Evolutionary conservation across 2,113 vertebrate species (phyloP).

Genomic region (Nothocercus julius): DNA sequence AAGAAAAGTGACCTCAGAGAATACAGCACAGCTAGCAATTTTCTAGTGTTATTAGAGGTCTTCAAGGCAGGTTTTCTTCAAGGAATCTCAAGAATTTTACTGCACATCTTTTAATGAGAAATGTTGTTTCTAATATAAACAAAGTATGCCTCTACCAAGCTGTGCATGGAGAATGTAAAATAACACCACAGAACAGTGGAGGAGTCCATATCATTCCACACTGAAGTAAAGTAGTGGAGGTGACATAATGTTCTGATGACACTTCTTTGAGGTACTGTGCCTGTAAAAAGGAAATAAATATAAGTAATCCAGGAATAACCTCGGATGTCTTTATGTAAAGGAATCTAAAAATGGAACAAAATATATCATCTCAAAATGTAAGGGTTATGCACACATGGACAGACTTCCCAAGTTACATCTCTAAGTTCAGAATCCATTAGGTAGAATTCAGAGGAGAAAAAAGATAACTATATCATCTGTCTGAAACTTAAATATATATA

Average conservation of each 20-base stretch:
- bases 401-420: not conserved
- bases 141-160: not conserved
- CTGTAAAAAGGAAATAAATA: not conserved
- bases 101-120: not conserved
- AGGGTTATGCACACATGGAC: not conserved
- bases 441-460: not conserved
- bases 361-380: not conserved
- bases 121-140: not conserved
- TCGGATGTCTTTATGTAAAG: not conserved
- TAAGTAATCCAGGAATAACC: not conserved
- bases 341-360: not conserved
- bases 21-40: not conserved
- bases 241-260: not conserved
- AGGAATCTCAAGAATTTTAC: not conserved
- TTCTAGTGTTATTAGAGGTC: not conserved
- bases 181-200: not conserved
- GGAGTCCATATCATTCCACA: not conserved
- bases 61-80: not conserved
- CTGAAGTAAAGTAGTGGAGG: not conserved
- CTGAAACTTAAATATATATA: not conserved
- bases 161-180: not conserved
- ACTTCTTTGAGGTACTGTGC: not conserved
- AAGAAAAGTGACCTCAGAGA: not conserved
- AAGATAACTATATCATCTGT: not conserved
- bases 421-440: not conserved